These are phyloP conservation scores for Heliconius eleuchia DNA, from an alignment of 1,140 invertebrate species.

Conservation along the genomic window DNA sequence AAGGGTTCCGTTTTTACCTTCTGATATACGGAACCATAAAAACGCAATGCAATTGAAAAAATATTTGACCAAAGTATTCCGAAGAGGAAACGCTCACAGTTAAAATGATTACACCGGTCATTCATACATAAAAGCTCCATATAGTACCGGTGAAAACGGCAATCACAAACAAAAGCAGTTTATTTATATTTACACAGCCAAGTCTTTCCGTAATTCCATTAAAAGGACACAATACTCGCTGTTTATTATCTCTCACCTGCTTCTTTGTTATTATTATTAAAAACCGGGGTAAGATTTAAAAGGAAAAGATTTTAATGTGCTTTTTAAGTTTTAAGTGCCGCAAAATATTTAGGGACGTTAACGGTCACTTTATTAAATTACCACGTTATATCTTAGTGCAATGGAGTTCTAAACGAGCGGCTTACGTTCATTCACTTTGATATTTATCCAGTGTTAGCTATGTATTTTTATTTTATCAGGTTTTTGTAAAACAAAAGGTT, in stretches of 20 bases:
- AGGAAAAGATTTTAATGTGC: constrained; percentile 44
- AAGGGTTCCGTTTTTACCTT: too few relatives aligned
- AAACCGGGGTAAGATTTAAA: constrained; percentile 48
- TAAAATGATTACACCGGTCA: constrained; percentile 6
- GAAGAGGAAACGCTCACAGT: constrained; percentile 11
- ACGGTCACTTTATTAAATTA: constrained; percentile 7
- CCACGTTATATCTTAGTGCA: not conserved
- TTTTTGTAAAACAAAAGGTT: too few relatives aligned
- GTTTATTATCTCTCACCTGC: constrained; percentile 64
- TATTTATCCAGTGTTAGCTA: not conserved
- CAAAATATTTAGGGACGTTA: constrained; percentile 13
- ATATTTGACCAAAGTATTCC: not conserved
- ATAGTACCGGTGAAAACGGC: not conserved
- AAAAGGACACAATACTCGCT: constrained; percentile 57
- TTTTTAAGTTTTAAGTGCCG: constrained; percentile 34
- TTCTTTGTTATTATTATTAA: constrained; percentile 50
- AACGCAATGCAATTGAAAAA: not conserved
- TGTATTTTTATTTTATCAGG: too few relatives aligned
- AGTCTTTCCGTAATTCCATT: constrained; percentile 58
- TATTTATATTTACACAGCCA: constrained; percentile 62
- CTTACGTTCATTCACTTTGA: not conserved
- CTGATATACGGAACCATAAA: not conserved
- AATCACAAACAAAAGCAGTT: constrained; percentile 54
- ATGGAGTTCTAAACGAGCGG: not conserved
- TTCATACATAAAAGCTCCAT: constrained; percentile 10